phyloP scores from a whole-genome alignment of 1,140 invertebrate species.

The Drosophila triauraria region DNA sequence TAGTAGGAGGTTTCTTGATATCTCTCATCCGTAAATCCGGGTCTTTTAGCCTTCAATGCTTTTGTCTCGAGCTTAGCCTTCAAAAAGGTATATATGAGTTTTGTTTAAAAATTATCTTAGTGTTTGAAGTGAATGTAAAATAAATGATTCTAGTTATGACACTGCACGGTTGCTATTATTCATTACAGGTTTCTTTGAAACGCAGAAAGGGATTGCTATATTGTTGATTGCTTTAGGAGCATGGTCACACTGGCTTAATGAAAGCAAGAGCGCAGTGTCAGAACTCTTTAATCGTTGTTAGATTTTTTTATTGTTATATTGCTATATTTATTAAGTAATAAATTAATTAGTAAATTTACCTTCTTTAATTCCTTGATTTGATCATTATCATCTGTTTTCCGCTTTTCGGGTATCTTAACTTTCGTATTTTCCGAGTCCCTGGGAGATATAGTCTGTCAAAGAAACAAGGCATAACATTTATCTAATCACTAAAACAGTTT shows the following conservation, averaged over 20 bases:
- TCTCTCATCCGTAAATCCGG: conserved; percentile 95
- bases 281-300: background rate
- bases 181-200: too few relatives aligned
- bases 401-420: conserved; percentile 88
- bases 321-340: background rate
- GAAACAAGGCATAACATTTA: background rate
- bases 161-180: background rate
- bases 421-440: conserved; percentile 86
- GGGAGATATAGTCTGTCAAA: conserved; percentile 48
- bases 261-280: background rate
- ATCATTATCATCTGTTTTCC: conserved; percentile 88
- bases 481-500: background rate
- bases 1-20: conserved; percentile 98
- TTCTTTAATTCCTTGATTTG: conserved; percentile 90
- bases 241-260: background rate
- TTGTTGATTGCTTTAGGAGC: too few relatives aligned
- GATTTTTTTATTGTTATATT: too few relatives aligned
- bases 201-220: background rate
- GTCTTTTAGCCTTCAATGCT: conserved; percentile 95
- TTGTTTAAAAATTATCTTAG: background rate
- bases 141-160: background rate
- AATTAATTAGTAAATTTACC: conserved; percentile 84
- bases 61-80: conserved; percentile 97
- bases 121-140: conserved; percentile 2
- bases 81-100: background rate